phyloP scores from a whole-genome alignment of 1,140 invertebrate species.

The Neoseiulus cucumeris region DNA sequence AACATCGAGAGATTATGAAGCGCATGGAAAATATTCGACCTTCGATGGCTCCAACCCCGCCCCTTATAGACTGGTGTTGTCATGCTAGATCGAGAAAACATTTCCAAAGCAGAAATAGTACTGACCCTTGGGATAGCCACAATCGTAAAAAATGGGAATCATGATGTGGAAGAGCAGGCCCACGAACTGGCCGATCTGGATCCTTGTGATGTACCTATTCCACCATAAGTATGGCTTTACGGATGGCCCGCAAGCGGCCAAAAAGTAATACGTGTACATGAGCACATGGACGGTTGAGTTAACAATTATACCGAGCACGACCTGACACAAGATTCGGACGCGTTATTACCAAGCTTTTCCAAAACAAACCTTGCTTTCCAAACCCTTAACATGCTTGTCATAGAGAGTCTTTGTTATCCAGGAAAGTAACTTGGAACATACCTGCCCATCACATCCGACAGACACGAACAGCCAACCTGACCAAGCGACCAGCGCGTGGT shows the following conservation, averaged over 20 bases:
- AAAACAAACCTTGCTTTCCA: no score
- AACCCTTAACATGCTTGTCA: no score
- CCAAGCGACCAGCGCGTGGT: constrained; percentile 9
- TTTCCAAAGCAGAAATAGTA: neutral
- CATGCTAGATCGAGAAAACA: no score
- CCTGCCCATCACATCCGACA: constrained; percentile 9
- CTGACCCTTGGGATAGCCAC: neutral
- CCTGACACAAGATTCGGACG: constrained; percentile 11
- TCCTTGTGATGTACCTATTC: constrained; percentile 28
- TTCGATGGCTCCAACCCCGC: no score
- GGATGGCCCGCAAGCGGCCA: constrained; percentile 34
- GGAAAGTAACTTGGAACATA: neutral
- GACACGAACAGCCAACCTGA: constrained; percentile 8
- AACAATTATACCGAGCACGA: constrained; percentile 26
- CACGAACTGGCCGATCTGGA: constrained; percentile 19
- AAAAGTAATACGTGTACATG: constrained; percentile 58
- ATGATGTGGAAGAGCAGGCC: neutral
- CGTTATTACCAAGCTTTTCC: no score
- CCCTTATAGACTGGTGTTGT: no score
- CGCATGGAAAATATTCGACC: no score
- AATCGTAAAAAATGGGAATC: constrained; percentile 1
- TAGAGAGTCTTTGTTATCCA: no score
- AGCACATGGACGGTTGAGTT: constrained; percentile 53
- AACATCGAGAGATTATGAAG: neutral
- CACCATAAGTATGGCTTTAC: constrained; percentile 30